Evolutionary conservation across 2,888 invertebrate genomes (phyloP).

Genomic region (Drosophila hamatofila): DNA sequence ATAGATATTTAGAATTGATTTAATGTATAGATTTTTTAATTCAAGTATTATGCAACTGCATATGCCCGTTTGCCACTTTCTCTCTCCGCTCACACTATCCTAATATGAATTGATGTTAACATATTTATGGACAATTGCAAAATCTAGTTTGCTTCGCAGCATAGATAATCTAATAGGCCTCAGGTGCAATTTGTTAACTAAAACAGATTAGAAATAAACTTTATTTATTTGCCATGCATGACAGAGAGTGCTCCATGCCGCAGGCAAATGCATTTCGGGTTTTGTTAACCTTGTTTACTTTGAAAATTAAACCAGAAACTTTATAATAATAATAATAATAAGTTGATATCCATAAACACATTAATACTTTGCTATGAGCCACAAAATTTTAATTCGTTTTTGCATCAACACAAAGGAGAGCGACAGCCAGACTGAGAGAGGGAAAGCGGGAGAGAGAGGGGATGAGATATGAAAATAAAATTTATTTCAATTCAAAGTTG

Average conservation of each 20-base stretch:
- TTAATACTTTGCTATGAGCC: slow-evolving; percentile 8
- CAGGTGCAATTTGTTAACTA: background rate
- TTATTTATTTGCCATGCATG: background rate
- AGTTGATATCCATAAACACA: slow-evolving; percentile 12
- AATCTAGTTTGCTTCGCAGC: background rate
- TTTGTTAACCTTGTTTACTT: slow-evolving; percentile 6
- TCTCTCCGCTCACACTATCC: background rate
- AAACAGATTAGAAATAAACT: slow-evolving; percentile 6
- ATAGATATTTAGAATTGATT: background rate
- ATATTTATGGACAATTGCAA: background rate
- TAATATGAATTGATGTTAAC: background rate
- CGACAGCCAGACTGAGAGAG: background rate
- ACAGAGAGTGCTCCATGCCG: background rate
- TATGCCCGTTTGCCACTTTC: background rate
- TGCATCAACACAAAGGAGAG: background rate
- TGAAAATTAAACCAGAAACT: slow-evolving; percentile 10
- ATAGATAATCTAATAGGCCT: background rate
- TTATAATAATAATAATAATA: slow-evolving; percentile 11
- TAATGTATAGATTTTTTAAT: background rate
- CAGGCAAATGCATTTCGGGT: background rate
- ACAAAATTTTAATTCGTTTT: slow-evolving; percentile 2
- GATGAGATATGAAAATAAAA: slow-evolving; percentile 51
- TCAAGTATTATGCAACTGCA: background rate
- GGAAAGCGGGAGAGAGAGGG: background rate
- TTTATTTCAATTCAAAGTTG: slow-evolving; percentile 60